These are phyloP conservation scores for Gandaritis pyraliata DNA, from an alignment of 2,888 invertebrate genomes.

Conservation along the genomic window DNA sequence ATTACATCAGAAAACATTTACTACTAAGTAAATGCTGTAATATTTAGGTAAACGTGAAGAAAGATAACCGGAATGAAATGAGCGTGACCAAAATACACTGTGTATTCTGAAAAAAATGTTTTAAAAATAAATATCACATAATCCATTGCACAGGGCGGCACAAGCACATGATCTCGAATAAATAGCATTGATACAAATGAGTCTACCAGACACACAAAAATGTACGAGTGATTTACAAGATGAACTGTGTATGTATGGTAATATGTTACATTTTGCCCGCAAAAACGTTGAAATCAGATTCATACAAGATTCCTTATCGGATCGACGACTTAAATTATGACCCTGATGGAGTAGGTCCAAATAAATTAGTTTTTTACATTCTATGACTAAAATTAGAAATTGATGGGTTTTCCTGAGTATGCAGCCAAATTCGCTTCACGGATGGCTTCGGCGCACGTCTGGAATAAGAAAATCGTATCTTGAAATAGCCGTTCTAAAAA, in stretches of 20 bases:
- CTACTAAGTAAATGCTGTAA: conserved; percentile 60
- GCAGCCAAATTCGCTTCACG: conserved; percentile 98
- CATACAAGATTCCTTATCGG: conserved; percentile 72
- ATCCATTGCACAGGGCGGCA: conserved; percentile 30
- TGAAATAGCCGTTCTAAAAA: no score
- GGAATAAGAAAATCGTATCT: conserved; percentile 56
- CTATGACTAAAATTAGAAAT: conserved; percentile 87
- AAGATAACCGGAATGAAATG: conserved; percentile 63
- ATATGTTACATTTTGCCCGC: conserved; percentile 40
- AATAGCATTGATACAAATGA: conserved; percentile 38
- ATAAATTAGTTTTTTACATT: conserved; percentile 50
- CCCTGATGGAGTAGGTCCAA: conserved; percentile 49
- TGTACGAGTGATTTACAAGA: conserved; percentile 34
- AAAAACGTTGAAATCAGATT: conserved; percentile 67
- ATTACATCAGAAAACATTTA: conserved; percentile 68
- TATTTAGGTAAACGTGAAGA: conserved; percentile 46
- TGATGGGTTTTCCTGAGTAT: conserved; percentile 98
- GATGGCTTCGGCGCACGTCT: conserved; percentile 99
- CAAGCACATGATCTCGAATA: conserved; percentile 42
- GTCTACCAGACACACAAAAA: conserved; percentile 11
- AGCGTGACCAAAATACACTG: conserved; percentile 43
- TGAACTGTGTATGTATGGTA: conserved; percentile 23
- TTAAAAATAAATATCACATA: conserved; percentile 53
- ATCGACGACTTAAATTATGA: conserved; percentile 49
- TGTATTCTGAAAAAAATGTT: conserved; percentile 45